Evolutionary conservation across 2,113 vertebrate species (phyloP).

Genomic region (Cochlearius cochlearius): DNA sequence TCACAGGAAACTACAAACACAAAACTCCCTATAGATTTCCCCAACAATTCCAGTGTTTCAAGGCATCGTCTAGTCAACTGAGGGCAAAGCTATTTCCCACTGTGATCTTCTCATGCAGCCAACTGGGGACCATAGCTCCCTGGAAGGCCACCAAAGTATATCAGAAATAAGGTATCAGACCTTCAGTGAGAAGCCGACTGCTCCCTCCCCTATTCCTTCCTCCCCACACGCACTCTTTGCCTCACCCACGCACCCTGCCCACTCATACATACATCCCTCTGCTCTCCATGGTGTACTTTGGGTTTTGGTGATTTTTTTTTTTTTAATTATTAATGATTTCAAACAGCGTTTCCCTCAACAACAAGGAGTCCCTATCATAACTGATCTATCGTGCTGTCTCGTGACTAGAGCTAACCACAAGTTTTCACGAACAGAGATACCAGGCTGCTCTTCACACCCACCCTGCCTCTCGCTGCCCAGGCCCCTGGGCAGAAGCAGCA

Average conservation of each 20-base stretch:
- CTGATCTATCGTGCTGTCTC: background rate
- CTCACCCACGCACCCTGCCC: background rate
- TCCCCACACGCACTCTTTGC: fast-evolving
- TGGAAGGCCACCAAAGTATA: background rate
- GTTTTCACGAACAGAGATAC: background rate
- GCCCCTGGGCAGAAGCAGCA: background rate
- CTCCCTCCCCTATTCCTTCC: background rate
- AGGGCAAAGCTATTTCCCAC: background rate
- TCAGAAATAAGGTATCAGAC: background rate
- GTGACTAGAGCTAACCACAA: background rate
- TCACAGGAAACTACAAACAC: background rate
- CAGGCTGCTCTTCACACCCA: background rate
- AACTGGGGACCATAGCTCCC: background rate
- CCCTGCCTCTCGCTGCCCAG: fast-evolving
- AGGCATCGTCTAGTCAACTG: background rate
- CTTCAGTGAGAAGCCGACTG: background rate
- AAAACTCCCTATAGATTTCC: background rate
- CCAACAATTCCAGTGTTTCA: background rate
- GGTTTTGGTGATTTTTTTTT: fast-evolving
- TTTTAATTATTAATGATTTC: background rate
- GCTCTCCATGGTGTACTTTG: background rate
- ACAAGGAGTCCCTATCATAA: background rate
- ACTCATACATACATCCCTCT: background rate
- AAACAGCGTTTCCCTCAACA: background rate
- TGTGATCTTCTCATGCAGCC: background rate